Evolutionary conservation across 2,797 vertebrate species (phyloP).

Genomic region (Poeciliopsis gracilis): DNA sequence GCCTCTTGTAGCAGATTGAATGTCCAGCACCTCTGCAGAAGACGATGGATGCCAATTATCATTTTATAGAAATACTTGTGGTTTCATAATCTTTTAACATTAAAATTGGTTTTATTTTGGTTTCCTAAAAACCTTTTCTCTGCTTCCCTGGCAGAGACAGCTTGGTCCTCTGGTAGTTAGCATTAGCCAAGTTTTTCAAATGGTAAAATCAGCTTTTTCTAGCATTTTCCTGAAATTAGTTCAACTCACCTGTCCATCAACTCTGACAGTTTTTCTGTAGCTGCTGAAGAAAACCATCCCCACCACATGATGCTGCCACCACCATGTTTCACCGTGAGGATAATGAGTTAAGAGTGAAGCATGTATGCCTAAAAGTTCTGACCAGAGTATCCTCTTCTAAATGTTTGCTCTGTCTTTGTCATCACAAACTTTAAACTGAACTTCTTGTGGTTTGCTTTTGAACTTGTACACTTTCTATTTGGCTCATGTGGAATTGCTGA

Average conservation of each 20-base stretch:
- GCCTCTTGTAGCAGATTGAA: neutral
- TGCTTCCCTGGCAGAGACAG: slow-evolving; percentile 37
- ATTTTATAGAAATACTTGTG: neutral
- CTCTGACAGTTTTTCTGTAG: neutral
- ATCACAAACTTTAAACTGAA: too few relatives aligned
- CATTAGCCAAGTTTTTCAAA: slow-evolving; percentile 41
- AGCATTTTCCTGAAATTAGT: neutral
- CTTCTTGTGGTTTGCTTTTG: too few relatives aligned
- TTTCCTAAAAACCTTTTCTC: slow-evolving; percentile 29
- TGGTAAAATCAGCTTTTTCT: slow-evolving; percentile 33
- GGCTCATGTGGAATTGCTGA: neutral
- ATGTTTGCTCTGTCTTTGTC: neutral
- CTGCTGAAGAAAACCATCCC: neutral
- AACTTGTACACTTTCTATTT: neutral
- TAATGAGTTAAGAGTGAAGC: neutral
- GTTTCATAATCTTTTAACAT: neutral
- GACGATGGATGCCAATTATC: neutral
- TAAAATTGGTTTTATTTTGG: slow-evolving; percentile 1
- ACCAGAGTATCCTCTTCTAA: neutral
- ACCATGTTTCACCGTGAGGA: neutral
- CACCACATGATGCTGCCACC: neutral
- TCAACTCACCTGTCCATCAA: neutral
- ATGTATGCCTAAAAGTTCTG: neutral
- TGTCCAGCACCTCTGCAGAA: neutral
- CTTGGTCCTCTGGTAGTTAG: slow-evolving; percentile 34